phyloP scores from a whole-genome alignment of 2,113 vertebrate genomes.

The Hucho hucho region DNA sequence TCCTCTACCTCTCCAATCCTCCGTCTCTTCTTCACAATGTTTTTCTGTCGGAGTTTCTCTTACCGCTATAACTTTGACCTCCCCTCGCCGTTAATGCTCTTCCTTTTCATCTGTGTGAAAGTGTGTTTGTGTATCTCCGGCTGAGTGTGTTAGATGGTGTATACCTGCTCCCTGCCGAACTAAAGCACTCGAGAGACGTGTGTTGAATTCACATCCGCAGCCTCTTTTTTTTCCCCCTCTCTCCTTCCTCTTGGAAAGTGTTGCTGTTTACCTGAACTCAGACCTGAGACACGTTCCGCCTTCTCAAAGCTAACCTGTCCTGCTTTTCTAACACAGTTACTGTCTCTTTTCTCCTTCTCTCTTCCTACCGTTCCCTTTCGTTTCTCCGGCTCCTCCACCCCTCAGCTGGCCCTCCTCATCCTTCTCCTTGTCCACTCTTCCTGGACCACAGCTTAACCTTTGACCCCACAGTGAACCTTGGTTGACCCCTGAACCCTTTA shows the following conservation, averaged over 20 bases:
- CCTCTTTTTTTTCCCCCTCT: neutral
- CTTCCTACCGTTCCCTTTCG: neutral
- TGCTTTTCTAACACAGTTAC: neutral
- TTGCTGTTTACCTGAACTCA: neutral
- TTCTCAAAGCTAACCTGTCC: neutral
- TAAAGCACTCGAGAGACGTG: neutral
- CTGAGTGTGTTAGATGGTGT: too few relatives aligned
- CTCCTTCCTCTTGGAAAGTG: neutral
- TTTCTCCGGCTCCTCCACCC: neutral
- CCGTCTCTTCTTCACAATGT: neutral
- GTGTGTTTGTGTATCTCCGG: too few relatives aligned
- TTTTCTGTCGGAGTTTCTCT: too few relatives aligned
- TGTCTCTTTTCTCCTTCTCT: neutral
- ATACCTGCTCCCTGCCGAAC: too few relatives aligned
- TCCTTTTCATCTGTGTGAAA: too few relatives aligned
- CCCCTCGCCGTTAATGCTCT: too few relatives aligned
- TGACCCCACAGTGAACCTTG: conserved; percentile 22
- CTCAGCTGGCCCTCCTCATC: conserved; percentile 2
- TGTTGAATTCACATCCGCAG: neutral
- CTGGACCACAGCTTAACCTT: conserved; percentile 14
- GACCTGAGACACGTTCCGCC: neutral
- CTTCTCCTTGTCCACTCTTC: conserved; percentile 8
- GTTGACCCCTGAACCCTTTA: conserved; percentile 37
- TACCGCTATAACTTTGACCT: too few relatives aligned
- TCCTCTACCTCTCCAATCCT: too few relatives aligned